phyloP scores from a whole-genome alignment of 2,797 vertebrate species.

The Orestias chungarensis region DNA sequence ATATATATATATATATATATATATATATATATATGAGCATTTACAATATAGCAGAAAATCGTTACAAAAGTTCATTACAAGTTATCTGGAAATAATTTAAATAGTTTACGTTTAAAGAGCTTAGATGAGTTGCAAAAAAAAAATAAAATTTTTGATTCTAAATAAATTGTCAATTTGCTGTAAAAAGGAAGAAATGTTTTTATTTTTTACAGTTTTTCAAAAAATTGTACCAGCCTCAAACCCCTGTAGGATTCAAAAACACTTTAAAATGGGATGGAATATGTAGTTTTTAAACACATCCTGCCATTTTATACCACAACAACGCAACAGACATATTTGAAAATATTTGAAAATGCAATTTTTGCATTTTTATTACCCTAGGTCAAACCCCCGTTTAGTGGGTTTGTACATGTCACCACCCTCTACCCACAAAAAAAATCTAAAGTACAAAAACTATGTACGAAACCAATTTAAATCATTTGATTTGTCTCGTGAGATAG shows the following conservation, averaged over 20 bases:
- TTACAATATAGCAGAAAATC: slow-evolving; percentile 30
- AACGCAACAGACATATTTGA: not conserved
- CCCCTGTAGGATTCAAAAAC: not conserved
- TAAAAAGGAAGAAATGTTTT: not conserved
- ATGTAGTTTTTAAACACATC: not conserved
- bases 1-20: no score
- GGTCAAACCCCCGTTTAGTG: not conserved
- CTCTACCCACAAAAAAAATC: not conserved
- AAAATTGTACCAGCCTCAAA: not conserved
- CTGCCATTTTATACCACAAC: not conserved
- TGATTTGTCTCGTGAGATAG: not conserved
- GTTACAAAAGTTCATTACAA: slow-evolving; percentile 12
- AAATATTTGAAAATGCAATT: not conserved
- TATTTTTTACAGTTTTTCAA: not conserved
- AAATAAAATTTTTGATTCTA: not conserved
- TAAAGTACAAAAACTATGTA: not conserved
- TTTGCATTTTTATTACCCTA: not conserved
- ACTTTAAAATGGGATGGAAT: not conserved
- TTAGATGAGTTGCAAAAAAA: no score
- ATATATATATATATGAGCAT: slow-evolving; percentile 1
- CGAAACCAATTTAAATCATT: not conserved
- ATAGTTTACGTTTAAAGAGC: not conserved
- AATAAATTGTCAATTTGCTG: not conserved
- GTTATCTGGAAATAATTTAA: slow-evolving; percentile 18
- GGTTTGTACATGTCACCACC: not conserved